Conservation (phyloP, 2,888 invertebrate species). For the Diabrotica balteata region DNA sequence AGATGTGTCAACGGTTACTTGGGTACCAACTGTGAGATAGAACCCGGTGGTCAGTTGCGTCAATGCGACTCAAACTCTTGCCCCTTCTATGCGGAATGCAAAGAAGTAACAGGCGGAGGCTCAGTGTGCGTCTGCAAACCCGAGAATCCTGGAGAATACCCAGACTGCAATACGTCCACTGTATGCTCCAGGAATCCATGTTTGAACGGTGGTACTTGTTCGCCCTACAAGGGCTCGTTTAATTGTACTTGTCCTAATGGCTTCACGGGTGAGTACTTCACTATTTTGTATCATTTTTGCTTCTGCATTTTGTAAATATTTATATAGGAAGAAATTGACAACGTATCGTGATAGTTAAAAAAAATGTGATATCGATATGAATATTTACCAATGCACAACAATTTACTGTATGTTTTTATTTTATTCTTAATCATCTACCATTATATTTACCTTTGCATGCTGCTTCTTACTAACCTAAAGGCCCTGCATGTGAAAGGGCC, state of each 20-base stretch:
- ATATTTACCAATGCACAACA: too few relatives aligned
- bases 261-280: conserved; percentile 67
- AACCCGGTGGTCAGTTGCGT: conserved; percentile 58
- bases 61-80: conserved; percentile 66
- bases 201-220: conserved; percentile 77
- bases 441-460: conserved; percentile 36
- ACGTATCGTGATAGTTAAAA: not conserved
- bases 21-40: conserved; percentile 64
- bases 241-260: conserved; percentile 77
- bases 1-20: conserved; percentile 64
- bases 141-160: conserved; percentile 65
- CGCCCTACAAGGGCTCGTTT: conserved; percentile 64
- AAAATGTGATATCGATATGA: too few relatives aligned
- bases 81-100: conserved; percentile 73
- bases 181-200: conserved; percentile 76
- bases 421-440: not conserved
- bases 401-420: not conserved
- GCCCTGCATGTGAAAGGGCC: conserved; percentile 50
- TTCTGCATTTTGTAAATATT: not conserved
- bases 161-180: conserved; percentile 62
- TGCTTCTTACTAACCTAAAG: conserved; percentile 42
- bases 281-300: too few relatives aligned
- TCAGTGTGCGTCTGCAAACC: conserved; percentile 70
- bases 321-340: not conserved
- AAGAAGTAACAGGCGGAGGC: conserved; percentile 55